Conservation (phyloP, 2,113 vertebrate species). For the Psephotus haematonotus region DNA sequence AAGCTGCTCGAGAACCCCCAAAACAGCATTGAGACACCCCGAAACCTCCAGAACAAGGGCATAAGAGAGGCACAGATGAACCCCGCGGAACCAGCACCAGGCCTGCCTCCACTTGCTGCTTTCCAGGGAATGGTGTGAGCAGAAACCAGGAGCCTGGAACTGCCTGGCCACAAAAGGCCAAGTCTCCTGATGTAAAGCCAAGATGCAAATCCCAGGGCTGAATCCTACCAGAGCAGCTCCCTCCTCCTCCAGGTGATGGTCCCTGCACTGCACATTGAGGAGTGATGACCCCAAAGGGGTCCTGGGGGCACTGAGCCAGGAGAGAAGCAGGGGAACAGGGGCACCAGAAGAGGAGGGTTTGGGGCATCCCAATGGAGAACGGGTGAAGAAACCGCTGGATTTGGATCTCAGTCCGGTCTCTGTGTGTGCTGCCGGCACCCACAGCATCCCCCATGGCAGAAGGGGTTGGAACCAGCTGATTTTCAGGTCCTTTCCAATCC, state of each 20-base stretch:
- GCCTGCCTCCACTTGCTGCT: not conserved
- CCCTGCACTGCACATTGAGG: not conserved
- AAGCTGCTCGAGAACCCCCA: not conserved
- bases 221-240: not conserved
- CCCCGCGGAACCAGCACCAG: no score
- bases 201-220: not conserved
- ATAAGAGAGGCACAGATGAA: not conserved
- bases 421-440: no score
- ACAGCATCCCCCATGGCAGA: no score
- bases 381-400: not conserved
- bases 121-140: not conserved
- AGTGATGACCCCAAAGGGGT: no score
- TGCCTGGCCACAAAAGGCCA: not conserved
- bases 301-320: not conserved
- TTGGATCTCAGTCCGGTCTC: not conserved
- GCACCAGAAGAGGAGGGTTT: not conserved
- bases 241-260: not conserved
- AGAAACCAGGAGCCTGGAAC: not conserved
- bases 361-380: not conserved
- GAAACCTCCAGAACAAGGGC: accelerated
- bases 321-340: no score
- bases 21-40: accelerated
- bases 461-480: no score
- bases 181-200: not conserved
- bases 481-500: no score